Evolutionary conservation across 2,888 invertebrate genomes (phyloP), one percentile per base, ranked within the genome.

Genomic region (Ectemnius continuus): DNA sequence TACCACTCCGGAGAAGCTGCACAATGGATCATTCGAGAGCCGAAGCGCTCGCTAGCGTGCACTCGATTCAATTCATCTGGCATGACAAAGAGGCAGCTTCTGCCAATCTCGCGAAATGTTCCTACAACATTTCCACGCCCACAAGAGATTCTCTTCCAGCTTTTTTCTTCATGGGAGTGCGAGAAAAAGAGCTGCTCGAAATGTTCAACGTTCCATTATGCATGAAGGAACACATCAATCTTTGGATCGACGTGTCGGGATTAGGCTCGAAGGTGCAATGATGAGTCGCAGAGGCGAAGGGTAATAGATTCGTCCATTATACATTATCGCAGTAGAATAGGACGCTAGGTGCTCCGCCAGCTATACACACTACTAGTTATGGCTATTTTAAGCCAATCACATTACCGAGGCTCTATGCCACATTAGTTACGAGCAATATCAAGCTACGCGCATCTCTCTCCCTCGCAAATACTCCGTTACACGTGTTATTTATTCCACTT

Each of bases 21-120:
- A 56, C 52, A 56, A n/a, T 56, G 18, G 28, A 64, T 16, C 36
- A 64, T 47, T 48, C 28, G 28, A 11, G 63, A 28, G 26, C 14
- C 13, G 26, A 23, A 58, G 8, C 36, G 8, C 36, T 36, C 36
- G 36, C 36, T 36, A 36, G 6, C 36, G 11, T 11, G 36, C 8
- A 36, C 36, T 36, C 36, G 11, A 36, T 36, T 36, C 36, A 36
- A 23, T 23, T 23, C 23, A 23, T 23, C 23, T 23, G 23, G 3
- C 23, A 3, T 3, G 23, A 23, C 23, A 23, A 36, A 36, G 8
- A 36, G 11, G 6, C 36, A 36, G 36, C 5, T 36, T 36, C 11
- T 36, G 8, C 36, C 11, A 36, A 8, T 36, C 8, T 36, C 23
- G 8, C 8, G 4, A 6, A 36, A 36, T 36, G 36, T 36, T 36